Evolutionary conservation across 2,113 vertebrate species (phyloP).

Genomic region (Antechinus flavipes): DNA sequence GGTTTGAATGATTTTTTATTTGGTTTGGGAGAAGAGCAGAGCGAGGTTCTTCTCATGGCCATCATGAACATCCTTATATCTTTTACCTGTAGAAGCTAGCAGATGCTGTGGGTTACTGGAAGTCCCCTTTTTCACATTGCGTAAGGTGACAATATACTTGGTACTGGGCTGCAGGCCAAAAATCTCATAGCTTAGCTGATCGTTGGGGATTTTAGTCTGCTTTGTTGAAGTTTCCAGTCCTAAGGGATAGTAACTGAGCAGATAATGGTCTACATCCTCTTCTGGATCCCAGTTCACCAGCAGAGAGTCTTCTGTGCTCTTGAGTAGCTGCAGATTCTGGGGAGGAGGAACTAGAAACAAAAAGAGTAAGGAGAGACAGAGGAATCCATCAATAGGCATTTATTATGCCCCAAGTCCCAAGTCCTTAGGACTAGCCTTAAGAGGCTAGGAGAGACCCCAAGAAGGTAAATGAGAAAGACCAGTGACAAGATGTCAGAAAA

Average conservation of each 20-base stretch:
- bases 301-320: constrained; percentile 86
- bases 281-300: constrained; percentile 89
- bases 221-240: constrained; percentile 76
- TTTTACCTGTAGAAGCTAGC: constrained; percentile 87
- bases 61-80: background rate
- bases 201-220: constrained; percentile 85
- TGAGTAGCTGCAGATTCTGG: constrained; percentile 86
- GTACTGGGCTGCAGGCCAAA: constrained; percentile 85
- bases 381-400: fast-evolving
- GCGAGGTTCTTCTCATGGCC: background rate
- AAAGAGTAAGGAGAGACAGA: background rate
- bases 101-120: constrained; percentile 86
- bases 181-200: constrained; percentile 87
- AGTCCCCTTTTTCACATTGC: constrained; percentile 85
- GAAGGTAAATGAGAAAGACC: background rate
- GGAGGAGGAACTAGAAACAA: constrained; percentile 84
- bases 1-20: background rate
- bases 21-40: background rate
- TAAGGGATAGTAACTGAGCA: constrained; percentile 88
- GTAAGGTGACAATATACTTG: constrained; percentile 86
- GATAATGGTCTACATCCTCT: constrained; percentile 87
- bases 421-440: fast-evolving
- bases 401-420: background rate
- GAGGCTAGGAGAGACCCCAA: background rate
- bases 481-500: background rate